phyloP scores from a whole-genome alignment of 2,797 vertebrate species.

The Sternarchorhynchus goeldii region DNA sequence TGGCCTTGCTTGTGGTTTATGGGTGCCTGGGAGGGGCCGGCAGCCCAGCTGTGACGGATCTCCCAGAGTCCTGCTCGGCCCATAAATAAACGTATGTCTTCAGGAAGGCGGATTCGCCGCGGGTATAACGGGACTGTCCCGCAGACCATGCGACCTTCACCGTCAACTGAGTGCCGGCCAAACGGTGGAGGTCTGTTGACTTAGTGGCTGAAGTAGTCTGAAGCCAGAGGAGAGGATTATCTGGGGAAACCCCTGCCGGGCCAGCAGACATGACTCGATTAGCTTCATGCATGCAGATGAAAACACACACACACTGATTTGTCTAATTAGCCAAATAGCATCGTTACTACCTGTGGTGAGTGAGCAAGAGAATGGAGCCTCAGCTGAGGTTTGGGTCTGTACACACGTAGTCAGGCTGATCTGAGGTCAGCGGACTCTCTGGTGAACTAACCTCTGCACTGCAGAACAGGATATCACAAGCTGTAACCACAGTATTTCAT shows the following conservation, averaged over 20 bases:
- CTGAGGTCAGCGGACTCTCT: not conserved
- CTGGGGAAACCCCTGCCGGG: constrained; percentile 25
- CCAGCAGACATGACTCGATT: constrained; percentile 44
- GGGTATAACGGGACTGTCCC: constrained; percentile 3
- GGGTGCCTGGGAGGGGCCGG: constrained; percentile 46
- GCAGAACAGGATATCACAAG: not conserved
- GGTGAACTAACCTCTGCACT: not conserved
- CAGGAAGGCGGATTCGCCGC: constrained; percentile 17
- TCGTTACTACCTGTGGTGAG: constrained; percentile 45
- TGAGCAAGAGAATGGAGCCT: constrained; percentile 6
- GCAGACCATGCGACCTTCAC: not conserved
- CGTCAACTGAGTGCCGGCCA: not conserved
- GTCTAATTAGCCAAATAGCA: constrained; percentile 47
- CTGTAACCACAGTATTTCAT: not conserved
- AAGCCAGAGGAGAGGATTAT: constrained; percentile 39
- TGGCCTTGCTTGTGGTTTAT: constrained; percentile 74
- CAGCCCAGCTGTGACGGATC: constrained; percentile 61
- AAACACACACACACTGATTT: constrained; percentile 38
- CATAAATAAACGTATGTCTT: constrained; percentile 70
- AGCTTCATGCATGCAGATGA: constrained; percentile 44
- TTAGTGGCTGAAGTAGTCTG: constrained; percentile 25
- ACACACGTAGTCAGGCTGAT: not conserved
- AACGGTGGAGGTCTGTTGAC: constrained; percentile 13
- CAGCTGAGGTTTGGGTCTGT: constrained; percentile 14
- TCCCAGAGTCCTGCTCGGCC: constrained; percentile 48